Percentiles rank a stretch among this genome's conserved stretches.
phyloP scores from a whole-genome alignment of 2,797 vertebrate genomes.

The Sciurus carolinensis region DNA sequence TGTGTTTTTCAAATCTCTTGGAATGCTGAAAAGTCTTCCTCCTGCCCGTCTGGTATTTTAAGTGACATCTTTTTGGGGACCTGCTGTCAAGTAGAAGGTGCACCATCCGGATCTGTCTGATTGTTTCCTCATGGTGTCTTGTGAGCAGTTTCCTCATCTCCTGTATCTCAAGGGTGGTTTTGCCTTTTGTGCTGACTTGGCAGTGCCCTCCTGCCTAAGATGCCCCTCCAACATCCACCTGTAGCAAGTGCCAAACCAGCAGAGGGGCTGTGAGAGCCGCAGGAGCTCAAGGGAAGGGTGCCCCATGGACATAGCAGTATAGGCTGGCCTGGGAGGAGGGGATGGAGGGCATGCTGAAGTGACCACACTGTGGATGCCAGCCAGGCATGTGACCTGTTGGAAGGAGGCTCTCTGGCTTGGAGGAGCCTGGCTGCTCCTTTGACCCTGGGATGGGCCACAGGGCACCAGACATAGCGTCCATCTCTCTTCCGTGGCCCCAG shows the following conservation, averaged over 20 bases:
- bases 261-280: neutral
- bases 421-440: neutral
- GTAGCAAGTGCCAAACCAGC: conserved; percentile 51
- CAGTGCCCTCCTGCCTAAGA: neutral
- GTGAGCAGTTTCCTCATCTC: neutral
- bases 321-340: neutral
- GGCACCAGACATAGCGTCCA: neutral
- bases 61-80: neutral
- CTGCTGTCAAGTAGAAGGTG: neutral
- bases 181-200: neutral
- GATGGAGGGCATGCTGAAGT: no score
- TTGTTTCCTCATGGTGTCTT: neutral
- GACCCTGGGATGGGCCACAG: neutral
- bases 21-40: neutral
- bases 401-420: neutral
- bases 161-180: neutral
- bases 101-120: neutral
- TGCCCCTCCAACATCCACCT: neutral
- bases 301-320: neutral
- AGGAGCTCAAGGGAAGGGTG: neutral
- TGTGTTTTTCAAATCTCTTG: neutral
- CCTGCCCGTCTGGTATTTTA: neutral
- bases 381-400: neutral
- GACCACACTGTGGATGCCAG: no score
- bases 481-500: neutral